These are phyloP conservation scores for Eutolmus rufibarbis DNA, from an alignment of 2,888 invertebrate genomes.

Conservation along the genomic window DNA sequence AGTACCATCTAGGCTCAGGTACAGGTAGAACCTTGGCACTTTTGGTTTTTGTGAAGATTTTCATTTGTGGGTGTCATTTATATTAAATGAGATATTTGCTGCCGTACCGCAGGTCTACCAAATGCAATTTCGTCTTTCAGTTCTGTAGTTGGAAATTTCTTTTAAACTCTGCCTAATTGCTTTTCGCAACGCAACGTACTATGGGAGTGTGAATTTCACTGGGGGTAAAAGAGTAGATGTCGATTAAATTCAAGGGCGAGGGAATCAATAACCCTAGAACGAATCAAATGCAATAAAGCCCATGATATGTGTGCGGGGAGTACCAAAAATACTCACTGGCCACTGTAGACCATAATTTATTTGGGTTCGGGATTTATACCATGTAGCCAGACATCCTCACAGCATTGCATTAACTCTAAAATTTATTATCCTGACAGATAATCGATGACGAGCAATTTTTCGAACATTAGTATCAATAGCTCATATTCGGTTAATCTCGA, in stretches of 20 bases:
- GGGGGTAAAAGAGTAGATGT: background rate
- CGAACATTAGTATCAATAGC: constrained; percentile 9
- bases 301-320: background rate
- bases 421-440: constrained; percentile 32
- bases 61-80: background rate
- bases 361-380: background rate
- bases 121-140: background rate
- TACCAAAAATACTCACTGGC: background rate
- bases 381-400: background rate
- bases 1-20: background rate
- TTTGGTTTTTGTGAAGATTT: background rate
- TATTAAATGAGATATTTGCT: background rate
- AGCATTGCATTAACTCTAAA: background rate
- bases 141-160: background rate
- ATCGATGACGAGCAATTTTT: constrained; percentile 7
- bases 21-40: background rate
- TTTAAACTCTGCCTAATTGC: background rate
- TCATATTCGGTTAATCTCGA: background rate
- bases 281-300: background rate
- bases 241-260: background rate
- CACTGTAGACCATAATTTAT: constrained; percentile 11
- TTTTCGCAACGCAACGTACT: background rate
- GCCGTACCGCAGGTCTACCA: background rate
- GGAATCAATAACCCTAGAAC: background rate
- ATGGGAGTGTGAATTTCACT: background rate